Conservation (phyloP, 2,113 vertebrate genomes). For the Athene noctua region DNA sequence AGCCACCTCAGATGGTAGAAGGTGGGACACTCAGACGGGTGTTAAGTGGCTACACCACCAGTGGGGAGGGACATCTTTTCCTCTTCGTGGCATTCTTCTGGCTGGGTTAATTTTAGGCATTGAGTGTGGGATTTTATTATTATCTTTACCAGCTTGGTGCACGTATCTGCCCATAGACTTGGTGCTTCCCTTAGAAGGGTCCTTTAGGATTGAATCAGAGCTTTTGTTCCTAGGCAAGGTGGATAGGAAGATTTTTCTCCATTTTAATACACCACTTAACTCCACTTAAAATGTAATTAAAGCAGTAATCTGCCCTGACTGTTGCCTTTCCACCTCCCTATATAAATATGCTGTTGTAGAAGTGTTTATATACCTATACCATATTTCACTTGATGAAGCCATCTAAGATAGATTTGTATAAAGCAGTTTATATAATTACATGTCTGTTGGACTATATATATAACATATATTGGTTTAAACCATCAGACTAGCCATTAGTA, state of each 20-base stretch:
- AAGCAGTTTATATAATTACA: not conserved
- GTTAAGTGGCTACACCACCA: not conserved
- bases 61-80: not conserved
- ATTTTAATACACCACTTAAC: not conserved
- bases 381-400: not conserved
- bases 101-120: not conserved
- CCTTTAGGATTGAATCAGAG: not conserved
- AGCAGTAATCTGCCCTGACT: not conserved
- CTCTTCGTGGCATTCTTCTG: not conserved
- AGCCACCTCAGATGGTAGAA: not conserved
- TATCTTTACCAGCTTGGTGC: not conserved
- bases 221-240: not conserved
- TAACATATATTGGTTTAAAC: not conserved
- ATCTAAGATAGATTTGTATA: not conserved
- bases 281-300: not conserved
- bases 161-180: not conserved
- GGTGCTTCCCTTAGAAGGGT: not conserved
- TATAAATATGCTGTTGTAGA: not conserved
- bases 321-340: not conserved
- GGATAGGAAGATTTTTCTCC: not conserved
- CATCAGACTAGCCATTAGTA: not conserved
- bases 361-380: not conserved
- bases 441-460: not conserved
- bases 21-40: not conserved
- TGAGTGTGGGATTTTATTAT: not conserved